These are phyloP conservation scores for Muscicapa adusta DNA, from an alignment of 2,113 vertebrate genomes.

Conservation along the genomic window DNA sequence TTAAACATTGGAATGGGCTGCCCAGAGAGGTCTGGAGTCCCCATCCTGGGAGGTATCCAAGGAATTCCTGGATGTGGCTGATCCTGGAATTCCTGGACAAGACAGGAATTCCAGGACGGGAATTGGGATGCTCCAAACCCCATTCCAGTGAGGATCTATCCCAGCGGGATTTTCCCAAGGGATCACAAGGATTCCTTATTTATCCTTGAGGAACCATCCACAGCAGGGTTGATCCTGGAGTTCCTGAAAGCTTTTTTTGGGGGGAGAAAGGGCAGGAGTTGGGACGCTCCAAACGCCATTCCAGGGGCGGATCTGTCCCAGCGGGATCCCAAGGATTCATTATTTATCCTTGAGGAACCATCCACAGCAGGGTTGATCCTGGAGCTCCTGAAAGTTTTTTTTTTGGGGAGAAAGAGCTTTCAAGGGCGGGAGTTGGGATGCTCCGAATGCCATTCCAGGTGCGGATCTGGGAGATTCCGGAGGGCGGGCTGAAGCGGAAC, in stretches of 20 bases:
- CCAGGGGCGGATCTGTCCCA: not conserved
- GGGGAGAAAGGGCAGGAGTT: no score
- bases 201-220: no score
- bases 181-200: no score
- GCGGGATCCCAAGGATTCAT: not conserved
- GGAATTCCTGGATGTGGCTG: not conserved
- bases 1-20: not conserved
- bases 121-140: no score
- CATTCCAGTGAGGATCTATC: no score
- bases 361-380: not conserved
- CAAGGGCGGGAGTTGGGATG: not conserved
- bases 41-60: not conserved
- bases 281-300: not conserved
- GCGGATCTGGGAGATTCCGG: conserved; percentile 94
- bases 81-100: no score
- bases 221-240: no score
- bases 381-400: not conserved
- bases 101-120: no score
- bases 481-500: conserved; percentile 87
- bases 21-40: not conserved
- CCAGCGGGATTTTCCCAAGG: no score
- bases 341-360: not conserved
- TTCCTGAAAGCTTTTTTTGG: no score
- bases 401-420: not conserved
- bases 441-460: conserved; percentile 67